Evolutionary conservation across 2,888 invertebrate genomes (phyloP), one percentile per base, ranked within the genome.

Genomic region (Cryptocephalus primarius): DNA sequence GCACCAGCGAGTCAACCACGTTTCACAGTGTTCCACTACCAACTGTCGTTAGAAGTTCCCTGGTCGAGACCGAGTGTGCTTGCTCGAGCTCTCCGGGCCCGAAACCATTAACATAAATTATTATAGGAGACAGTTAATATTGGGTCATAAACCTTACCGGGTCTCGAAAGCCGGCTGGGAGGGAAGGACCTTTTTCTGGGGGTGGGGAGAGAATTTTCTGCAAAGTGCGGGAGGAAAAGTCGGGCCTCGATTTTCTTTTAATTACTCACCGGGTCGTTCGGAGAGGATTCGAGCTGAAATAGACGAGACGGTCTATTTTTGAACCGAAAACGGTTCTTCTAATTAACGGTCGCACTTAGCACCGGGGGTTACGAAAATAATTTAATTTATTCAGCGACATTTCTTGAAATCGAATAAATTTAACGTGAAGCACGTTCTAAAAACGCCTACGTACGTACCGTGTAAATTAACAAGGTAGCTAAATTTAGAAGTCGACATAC

Each of bases 71-170:
- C 60, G 47, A 44, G 49, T 60, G 52, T 55, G 59, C 59, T 55
- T 58, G 58, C 59, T 54, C 59, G 59, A 12, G 31, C 42, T 12
- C 40, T 12, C 11, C 12, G 31, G 42, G 42, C 31, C 32, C 10
- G 60, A 63, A 62, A 63, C 70, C 69, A 70, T 71, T 71, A 71
- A 68, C 70, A 71, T 71, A 71, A 76, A 77, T 77, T 77, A 76
- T 76, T 74, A 72, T 73, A 70, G 74, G 74, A 73, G 76, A 77
- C 76, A 75, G 76, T 75, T 70, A 71, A 70, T 70, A 70, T 69
- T 71, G 67, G 69, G 70, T 69, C 70, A 68, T 71, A 71, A 71
- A 71, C 68, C 63, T 67, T 65, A 55, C 60, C 55, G 58, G 55
- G 56, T 55, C 51, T 54, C 48, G 51, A 56, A 54, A 52, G 51